Conservation (phyloP, 92 coral and sea anemone genomes). For the Bergia puertoricense region DNA sequence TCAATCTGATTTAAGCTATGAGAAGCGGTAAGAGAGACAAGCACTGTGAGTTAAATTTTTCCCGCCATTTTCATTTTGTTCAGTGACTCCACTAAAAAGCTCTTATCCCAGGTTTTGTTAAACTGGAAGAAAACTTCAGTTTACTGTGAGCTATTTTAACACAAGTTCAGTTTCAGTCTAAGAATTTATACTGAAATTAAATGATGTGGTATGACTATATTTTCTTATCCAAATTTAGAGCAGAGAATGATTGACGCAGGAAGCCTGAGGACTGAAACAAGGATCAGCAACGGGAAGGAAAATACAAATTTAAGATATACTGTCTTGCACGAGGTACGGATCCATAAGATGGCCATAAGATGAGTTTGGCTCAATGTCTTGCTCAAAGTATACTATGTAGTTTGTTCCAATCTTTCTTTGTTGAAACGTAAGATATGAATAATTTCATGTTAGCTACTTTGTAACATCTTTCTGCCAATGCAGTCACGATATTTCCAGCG, state of each 20-base stretch:
- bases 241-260: neutral
- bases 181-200: too few relatives aligned
- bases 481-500: too few relatives aligned
- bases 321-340: neutral
- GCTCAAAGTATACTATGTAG: neutral
- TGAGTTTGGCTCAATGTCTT: neutral
- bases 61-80: neutral
- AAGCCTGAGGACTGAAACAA: neutral
- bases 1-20: neutral
- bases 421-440: too few relatives aligned
- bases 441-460: too few relatives aligned
- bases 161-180: neutral
- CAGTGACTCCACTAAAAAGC: too few relatives aligned
- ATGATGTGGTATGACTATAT: neutral
- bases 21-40: neutral
- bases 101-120: neutral
- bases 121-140: neutral
- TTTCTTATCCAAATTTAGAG: neutral
- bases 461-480: too few relatives aligned
- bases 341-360: neutral
- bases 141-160: neutral
- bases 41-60: neutral
- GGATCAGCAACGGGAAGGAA: neutral
- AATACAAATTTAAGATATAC: neutral
- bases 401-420: too few relatives aligned